These are phyloP conservation scores for Ptilonorhynchus violaceus DNA, from an alignment of 2,113 vertebrate species.

Conservation along the genomic window DNA sequence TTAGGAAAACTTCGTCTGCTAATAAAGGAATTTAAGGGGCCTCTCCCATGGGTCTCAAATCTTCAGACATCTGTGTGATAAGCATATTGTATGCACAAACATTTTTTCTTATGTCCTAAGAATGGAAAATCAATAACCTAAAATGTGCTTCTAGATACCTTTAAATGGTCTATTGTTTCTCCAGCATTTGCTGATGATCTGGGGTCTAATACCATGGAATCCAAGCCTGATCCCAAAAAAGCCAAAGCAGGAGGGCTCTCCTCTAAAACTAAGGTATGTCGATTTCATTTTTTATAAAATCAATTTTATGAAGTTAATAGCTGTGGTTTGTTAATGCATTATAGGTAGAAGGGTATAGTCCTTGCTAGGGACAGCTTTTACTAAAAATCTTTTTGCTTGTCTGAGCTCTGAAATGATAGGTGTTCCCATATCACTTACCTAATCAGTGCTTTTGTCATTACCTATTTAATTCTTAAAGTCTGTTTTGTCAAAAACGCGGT, in stretches of 20 bases:
- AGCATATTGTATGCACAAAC: not conserved
- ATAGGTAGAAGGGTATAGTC: not conserved
- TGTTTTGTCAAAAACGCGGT: not conserved
- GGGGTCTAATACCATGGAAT: conserved; percentile 66
- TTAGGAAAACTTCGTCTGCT: not conserved
- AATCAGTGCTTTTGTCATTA: not conserved
- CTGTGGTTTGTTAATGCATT: not conserved
- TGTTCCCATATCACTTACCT: not conserved
- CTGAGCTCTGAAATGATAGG: not conserved
- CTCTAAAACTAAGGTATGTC: conserved; percentile 86
- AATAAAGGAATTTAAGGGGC: not conserved
- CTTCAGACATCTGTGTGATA: not conserved
- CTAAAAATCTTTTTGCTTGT: not conserved
- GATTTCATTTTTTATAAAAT: not conserved
- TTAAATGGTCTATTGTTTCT: conserved; percentile 2
- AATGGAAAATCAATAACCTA: not conserved
- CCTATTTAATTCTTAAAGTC: not conserved
- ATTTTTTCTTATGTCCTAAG: not conserved
- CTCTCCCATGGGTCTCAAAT: not conserved
- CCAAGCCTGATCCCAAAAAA: conserved; percentile 88
- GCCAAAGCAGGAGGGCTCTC: conserved; percentile 74
- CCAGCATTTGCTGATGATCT: conserved; percentile 80
- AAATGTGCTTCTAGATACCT: not conserved
- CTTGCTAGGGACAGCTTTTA: not conserved
- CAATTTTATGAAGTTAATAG: not conserved